A percentile compares a stretch with the other conserved stretches of the same genome.
Conservation (phyloP, 2,113 vertebrate genomes). For the Dinomys branickii region DNA sequence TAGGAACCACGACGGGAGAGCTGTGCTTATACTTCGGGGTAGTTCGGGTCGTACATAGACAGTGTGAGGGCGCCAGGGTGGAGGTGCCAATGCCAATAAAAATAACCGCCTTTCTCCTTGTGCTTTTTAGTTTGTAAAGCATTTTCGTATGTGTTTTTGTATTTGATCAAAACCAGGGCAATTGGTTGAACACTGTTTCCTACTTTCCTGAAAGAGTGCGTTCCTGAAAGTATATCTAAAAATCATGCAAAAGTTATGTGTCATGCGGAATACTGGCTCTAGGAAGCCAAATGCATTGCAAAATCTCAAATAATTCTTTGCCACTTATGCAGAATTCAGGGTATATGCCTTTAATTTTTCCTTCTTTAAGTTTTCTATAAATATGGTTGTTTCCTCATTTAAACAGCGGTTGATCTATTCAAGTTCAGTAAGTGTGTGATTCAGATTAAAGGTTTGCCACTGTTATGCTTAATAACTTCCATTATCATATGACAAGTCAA, state of each 20-base stretch:
- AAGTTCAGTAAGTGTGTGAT: conserved; percentile 28
- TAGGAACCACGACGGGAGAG: background rate
- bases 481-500: conserved; percentile 30
- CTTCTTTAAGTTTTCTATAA: background rate
- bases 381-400: conserved; percentile 18
- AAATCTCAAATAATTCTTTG: background rate
- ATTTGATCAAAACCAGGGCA: background rate
- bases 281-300: background rate
- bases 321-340: background rate
- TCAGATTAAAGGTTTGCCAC: background rate
- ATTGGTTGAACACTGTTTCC: background rate
- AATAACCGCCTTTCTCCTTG: background rate
- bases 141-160: background rate
- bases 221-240: conserved; percentile 7
- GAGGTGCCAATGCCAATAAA: background rate
- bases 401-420: background rate
- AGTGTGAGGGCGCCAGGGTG: background rate
- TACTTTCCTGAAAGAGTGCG: background rate
- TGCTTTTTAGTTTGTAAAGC: background rate
- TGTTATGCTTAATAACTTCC: conserved; percentile 9
- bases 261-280: background rate
- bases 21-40: background rate
- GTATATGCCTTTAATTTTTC: background rate
- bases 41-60: background rate
- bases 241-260: background rate